Conservation (phyloP, 2,797 vertebrate species). For the Clarias platycephalus region DNA sequence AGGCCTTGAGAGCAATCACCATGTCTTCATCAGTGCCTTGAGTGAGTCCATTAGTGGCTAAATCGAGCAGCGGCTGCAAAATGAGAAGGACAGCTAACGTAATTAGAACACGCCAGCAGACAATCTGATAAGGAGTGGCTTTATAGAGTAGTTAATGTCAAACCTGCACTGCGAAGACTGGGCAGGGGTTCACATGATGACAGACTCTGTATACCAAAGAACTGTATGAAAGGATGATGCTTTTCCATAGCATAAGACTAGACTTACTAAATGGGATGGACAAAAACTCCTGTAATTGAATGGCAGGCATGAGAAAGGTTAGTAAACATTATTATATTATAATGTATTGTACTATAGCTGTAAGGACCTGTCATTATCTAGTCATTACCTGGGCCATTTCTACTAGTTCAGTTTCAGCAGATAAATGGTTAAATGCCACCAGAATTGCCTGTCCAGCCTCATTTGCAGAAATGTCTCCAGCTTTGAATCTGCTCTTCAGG, state of each 20-base stretch:
- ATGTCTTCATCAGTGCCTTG: conserved; percentile 74
- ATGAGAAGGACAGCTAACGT: background rate
- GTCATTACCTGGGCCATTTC: conserved; percentile 71
- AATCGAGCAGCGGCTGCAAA: conserved; percentile 78
- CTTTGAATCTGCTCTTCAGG: conserved; percentile 72
- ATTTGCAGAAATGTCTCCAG: conserved; percentile 63
- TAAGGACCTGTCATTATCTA: background rate
- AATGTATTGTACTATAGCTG: background rate
- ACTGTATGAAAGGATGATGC: conserved; percentile 76
- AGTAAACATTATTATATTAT: background rate
- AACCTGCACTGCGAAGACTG: conserved; percentile 78
- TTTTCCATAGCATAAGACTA: conserved; percentile 65
- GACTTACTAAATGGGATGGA: conserved; percentile 67
- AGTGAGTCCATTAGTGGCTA: conserved; percentile 72
- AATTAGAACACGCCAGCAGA: background rate
- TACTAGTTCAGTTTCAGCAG: conserved; percentile 62
- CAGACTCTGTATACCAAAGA: conserved; percentile 81
- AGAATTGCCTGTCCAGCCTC: conserved; percentile 73
- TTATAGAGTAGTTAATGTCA: background rate
- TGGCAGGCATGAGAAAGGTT: background rate
- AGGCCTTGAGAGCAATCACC: conserved; percentile 77
- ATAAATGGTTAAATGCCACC: conserved; percentile 71
- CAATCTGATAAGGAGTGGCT: background rate
- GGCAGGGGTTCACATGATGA: conserved; percentile 68
- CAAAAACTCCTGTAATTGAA: conserved; percentile 73